Evolutionary conservation across 2,797 vertebrate species (phyloP), one percentile per base, ranked within the genome.

Genomic region (Melanotaenia parkinsoni): DNA sequence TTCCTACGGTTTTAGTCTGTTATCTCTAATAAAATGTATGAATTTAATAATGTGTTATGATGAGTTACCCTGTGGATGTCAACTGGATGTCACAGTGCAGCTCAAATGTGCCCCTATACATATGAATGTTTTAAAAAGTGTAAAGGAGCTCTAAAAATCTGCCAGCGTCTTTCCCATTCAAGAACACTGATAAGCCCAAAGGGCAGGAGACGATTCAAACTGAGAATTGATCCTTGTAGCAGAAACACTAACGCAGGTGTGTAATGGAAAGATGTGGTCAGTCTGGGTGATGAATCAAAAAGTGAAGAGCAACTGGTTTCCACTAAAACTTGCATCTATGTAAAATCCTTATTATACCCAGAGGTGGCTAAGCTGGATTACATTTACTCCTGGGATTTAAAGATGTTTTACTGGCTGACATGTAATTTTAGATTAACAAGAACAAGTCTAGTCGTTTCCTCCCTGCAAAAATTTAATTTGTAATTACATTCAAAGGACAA

Each of bases 41-140:
- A 81, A 88, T 88, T 89, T 85, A 82, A 88, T 86, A 60, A 84
- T 86, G 84, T 65, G 87, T 85, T 77, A 67, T 45, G 72, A 66
- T 32, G 28, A 80, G 79, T 69, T 74, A 54, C 57, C 67, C 79
- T 77, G 63, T 63, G 1, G 60, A 76, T 83, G 71, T 82, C 68
- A 62, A 65, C 37, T 32, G 63, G 69, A 81, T 84, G 82, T 76
- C 63, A 79, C 26, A 3, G 58, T 84, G 72, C 63, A 65, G 69
- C 77, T 86, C 77, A 79, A 69, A 76, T 37, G 30, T 58, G 63
- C 30, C 64, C 70, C 53, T 50, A n/a, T 72, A 71, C 83, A 83
- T 85, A 82, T 84, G 33, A 81, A 80, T 83, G 63, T 73, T 80
- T 83, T 66, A 76, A 80, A 18, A 80, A 76, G 62, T 58, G 59